These are phyloP conservation scores for Micronisus gabar DNA, from an alignment of 2,113 vertebrate species.

Conservation along the genomic window DNA sequence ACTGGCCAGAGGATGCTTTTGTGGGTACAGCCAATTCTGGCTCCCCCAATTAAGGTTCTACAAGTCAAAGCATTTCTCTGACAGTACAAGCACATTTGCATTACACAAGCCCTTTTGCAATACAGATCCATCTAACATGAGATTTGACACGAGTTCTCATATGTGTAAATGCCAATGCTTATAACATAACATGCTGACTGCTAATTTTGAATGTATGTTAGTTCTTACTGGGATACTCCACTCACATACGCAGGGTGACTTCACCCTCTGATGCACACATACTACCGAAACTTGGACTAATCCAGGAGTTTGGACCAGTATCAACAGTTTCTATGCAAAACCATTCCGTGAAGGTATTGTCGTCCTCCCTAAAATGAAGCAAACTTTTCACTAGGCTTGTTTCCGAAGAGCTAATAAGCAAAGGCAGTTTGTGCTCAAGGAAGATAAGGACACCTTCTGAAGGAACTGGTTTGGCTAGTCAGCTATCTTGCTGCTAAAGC, in stretches of 20 bases:
- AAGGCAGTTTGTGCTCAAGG: not conserved
- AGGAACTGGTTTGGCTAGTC: constrained; percentile 43
- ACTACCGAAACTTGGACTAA: not conserved
- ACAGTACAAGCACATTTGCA: not conserved
- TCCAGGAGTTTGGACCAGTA: not conserved
- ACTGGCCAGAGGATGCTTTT: not conserved
- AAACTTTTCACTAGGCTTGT: not conserved
- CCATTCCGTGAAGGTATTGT: not conserved
- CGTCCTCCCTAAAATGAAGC: not conserved
- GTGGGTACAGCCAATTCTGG: not conserved
- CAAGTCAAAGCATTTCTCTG: not conserved
- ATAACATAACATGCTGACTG: not conserved
- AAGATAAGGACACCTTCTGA: constrained; percentile 14
- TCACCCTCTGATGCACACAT: not conserved
- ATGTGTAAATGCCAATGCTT: not conserved
- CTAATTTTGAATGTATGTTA: not conserved
- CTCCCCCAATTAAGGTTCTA: not conserved
- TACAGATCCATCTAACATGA: not conserved
- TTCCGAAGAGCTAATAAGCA: not conserved
- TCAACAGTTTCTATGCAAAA: not conserved
- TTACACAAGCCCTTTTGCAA: not conserved
- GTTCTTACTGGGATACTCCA: not conserved
- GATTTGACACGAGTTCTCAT: not conserved
- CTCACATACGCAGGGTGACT: fast-evolving
- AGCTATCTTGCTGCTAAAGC: constrained; percentile 36